These are phyloP conservation scores for Ophion ventricosus DNA, from an alignment of 2,888 invertebrate genomes.

Conservation along the genomic window DNA sequence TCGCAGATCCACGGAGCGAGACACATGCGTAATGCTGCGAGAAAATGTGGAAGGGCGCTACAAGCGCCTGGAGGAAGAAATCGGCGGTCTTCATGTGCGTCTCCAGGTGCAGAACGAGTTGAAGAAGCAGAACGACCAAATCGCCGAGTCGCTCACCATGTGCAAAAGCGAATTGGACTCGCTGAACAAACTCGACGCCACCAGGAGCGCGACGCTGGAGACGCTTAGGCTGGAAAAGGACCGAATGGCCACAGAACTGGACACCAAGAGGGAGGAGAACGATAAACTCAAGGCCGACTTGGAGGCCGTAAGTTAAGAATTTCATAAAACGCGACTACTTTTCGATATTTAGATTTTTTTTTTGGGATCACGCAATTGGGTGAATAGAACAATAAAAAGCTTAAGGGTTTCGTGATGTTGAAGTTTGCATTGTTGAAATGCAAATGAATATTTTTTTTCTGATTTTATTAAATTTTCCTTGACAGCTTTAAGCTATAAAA, in stretches of 20 bases:
- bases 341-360: neutral
- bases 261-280: slow-evolving; percentile 73
- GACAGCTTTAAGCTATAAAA: too few relatives aligned
- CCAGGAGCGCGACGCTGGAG: slow-evolving; percentile 75
- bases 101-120: slow-evolving; percentile 74
- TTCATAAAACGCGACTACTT: neutral
- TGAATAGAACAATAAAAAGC: too few relatives aligned
- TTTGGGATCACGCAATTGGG: neutral
- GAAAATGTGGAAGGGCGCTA: slow-evolving; percentile 74
- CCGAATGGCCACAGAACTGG: slow-evolving; percentile 71
- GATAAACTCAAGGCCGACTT: slow-evolving; percentile 76
- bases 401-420: too few relatives aligned
- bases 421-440: too few relatives aligned
- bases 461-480: too few relatives aligned
- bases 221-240: slow-evolving; percentile 77
- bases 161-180: slow-evolving; percentile 80
- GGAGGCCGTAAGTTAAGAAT: slow-evolving; percentile 70
- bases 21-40: slow-evolving; percentile 78
- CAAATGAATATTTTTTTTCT: too few relatives aligned
- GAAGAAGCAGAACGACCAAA: slow-evolving; percentile 73
- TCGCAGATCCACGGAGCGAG: slow-evolving; percentile 80
- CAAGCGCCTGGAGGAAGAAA: slow-evolving; percentile 75
- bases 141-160: slow-evolving; percentile 75
- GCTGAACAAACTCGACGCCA: slow-evolving; percentile 74
- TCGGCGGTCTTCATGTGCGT: slow-evolving; percentile 75